Conservation (phyloP, 2,888 invertebrate genomes). For the Diarsia rubi region DNA sequence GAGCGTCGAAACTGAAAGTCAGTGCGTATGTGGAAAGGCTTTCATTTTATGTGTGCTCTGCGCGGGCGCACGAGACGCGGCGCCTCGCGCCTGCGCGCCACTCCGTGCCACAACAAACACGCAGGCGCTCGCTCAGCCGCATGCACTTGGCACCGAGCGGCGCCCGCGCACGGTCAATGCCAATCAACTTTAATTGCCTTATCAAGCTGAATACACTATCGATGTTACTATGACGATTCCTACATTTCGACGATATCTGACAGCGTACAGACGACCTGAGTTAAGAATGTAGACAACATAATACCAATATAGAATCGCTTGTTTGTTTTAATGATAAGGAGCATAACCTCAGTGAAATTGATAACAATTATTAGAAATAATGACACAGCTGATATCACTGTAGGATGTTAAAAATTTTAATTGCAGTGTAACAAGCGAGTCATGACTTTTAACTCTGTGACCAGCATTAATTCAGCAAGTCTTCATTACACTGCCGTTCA, state of each 20-base stretch:
- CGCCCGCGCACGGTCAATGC: constrained; percentile 71
- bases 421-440: neutral
- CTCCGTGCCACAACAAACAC: constrained; percentile 67
- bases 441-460: neutral
- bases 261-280: constrained; percentile 5
- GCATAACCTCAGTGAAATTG: constrained; percentile 26
- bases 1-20: constrained; percentile 64
- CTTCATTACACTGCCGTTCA: neutral
- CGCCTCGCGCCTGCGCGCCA: constrained; percentile 7
- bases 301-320: neutral
- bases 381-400: constrained; percentile 23
- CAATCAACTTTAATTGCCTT: constrained; percentile 65
- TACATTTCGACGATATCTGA: constrained; percentile 11
- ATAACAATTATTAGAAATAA: constrained; percentile 40
- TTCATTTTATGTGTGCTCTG: constrained; percentile 49
- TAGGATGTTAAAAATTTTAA: constrained; percentile 1
- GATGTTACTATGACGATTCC: constrained; percentile 20
- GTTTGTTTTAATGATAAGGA: constrained; percentile 32
- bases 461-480: neutral
- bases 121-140: constrained; percentile 65
- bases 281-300: constrained; percentile 2
- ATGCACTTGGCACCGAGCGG: constrained; percentile 62
- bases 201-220: constrained; percentile 55
- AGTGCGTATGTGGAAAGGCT: constrained; percentile 55
- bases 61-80: constrained; percentile 32